Evolutionary conservation across 2,113 vertebrate genomes (phyloP).

Genomic region (Montifringilla adamsi): DNA sequence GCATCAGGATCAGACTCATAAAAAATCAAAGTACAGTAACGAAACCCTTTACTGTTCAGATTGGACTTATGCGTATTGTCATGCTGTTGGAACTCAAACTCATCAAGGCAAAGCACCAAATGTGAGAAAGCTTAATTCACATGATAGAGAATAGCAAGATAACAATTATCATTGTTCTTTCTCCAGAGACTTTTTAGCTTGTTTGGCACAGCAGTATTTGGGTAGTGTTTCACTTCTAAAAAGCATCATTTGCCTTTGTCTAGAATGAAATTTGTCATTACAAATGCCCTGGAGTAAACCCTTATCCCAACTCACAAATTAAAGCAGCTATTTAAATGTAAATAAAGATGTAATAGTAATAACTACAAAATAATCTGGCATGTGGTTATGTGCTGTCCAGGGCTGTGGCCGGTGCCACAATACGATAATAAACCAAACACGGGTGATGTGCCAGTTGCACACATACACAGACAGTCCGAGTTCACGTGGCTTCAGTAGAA

Average conservation of each 20-base stretch:
- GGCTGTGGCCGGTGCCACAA: neutral
- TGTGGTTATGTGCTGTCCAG: neutral
- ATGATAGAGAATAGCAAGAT: neutral
- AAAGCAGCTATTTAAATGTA: neutral
- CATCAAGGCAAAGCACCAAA: neutral
- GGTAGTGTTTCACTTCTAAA: neutral
- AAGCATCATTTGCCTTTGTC: neutral
- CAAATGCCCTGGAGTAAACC: neutral
- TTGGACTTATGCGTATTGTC: neutral
- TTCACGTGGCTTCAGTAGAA: neutral
- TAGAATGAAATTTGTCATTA: neutral
- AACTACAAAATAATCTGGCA: neutral
- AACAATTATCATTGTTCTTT: neutral
- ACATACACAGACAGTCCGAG: neutral
- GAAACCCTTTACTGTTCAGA: neutral
- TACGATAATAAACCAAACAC: accelerated
- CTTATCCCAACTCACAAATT: neutral
- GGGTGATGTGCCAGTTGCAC: neutral
- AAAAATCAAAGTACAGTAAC: neutral
- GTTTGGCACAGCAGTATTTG: neutral
- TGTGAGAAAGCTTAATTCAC: neutral
- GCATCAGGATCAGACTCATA: neutral
- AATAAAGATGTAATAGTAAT: neutral
- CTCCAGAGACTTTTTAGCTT: neutral
- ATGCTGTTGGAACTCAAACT: neutral